These are phyloP conservation scores for Horisme vitalbata DNA, from an alignment of 2,888 invertebrate species.

Conservation along the genomic window DNA sequence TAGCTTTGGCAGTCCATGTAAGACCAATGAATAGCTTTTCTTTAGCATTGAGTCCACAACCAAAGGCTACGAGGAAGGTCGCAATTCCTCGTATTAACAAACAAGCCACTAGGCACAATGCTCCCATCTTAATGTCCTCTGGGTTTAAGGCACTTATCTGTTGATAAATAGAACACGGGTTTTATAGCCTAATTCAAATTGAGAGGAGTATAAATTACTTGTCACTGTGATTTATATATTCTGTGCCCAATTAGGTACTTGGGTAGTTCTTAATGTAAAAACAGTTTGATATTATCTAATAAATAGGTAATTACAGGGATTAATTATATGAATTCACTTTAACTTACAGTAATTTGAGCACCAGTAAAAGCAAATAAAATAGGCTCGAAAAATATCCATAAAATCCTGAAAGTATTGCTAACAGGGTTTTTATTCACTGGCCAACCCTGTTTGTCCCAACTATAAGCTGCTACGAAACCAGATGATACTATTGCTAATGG, in stretches of 20 bases:
- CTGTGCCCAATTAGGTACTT: too few relatives aligned
- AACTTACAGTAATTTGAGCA: slow-evolving; percentile 87
- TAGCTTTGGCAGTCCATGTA: slow-evolving; percentile 95
- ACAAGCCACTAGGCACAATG: slow-evolving; percentile 84
- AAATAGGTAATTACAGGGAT: too few relatives aligned
- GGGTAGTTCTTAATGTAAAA: too few relatives aligned
- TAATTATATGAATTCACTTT: slow-evolving; percentile 22
- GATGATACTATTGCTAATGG: slow-evolving; percentile 89
- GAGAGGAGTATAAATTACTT: too few relatives aligned
- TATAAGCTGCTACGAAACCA: slow-evolving; percentile 87
- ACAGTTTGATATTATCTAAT: too few relatives aligned
- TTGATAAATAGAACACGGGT: slow-evolving; percentile 28
- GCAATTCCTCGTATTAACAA: slow-evolving; percentile 82
- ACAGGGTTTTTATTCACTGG: slow-evolving; percentile 89
- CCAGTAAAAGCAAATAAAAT: slow-evolving; percentile 94
- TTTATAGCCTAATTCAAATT: too few relatives aligned
- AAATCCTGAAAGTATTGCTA: slow-evolving; percentile 88
- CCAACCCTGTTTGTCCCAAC: slow-evolving; percentile 90
- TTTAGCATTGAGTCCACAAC: slow-evolving; percentile 88
- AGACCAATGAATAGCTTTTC: slow-evolving; percentile 92
- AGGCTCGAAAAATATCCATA: slow-evolving; percentile 95
- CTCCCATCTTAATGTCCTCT: slow-evolving; percentile 84
- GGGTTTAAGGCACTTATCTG: slow-evolving; percentile 84
- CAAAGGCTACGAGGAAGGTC: slow-evolving; percentile 85
- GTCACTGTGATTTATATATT: too few relatives aligned